Conservation (phyloP, 2,888 invertebrate genomes). For the Physocephala rufipes region DNA sequence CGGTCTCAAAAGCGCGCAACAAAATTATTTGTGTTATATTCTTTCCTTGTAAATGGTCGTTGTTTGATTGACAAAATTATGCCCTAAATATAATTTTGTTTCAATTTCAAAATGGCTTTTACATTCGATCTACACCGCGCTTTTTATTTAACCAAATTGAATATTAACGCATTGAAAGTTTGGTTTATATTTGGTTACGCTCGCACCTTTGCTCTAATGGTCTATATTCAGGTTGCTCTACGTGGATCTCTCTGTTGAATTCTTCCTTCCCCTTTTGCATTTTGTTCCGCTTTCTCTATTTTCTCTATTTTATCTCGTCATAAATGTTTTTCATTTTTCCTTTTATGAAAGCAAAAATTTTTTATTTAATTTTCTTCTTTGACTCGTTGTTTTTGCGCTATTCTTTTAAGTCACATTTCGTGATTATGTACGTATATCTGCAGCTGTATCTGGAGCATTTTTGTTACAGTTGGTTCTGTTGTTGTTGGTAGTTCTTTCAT, state of each 20-base stretch:
- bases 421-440: too few relatives aligned
- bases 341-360: too few relatives aligned
- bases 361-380: too few relatives aligned
- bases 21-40: neutral
- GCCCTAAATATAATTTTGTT: too few relatives aligned
- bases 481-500: too few relatives aligned
- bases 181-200: neutral
- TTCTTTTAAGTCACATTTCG: too few relatives aligned
- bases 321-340: neutral
- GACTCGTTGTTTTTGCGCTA: too few relatives aligned
- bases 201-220: neutral
- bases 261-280: neutral
- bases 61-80: neutral
- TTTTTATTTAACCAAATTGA: neutral
- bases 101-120: too few relatives aligned
- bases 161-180: neutral
- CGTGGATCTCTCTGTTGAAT: neutral
- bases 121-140: neutral
- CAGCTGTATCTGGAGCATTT: too few relatives aligned
- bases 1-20: neutral
- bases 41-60: neutral
- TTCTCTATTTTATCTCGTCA: neutral
- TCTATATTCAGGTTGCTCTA: neutral
- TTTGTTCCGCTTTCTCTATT: neutral
- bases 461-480: too few relatives aligned